phyloP scores from a whole-genome alignment of 2,888 invertebrate genomes.

The Lepidochitona cinerea region DNA sequence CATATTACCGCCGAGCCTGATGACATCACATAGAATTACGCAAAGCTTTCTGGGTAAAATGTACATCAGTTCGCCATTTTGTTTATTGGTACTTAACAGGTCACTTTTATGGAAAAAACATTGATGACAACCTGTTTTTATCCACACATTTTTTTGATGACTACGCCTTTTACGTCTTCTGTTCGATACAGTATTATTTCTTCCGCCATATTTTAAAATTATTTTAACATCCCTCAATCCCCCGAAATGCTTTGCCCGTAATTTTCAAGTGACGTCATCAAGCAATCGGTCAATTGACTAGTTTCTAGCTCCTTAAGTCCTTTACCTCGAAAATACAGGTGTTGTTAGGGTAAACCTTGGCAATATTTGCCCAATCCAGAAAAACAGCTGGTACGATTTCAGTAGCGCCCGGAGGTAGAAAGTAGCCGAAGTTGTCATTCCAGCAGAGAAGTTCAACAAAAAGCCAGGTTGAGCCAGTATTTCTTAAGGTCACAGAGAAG shows the following conservation, averaged over 20 bases:
- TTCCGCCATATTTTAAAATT: too few species aligned
- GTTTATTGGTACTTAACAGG: too few species aligned
- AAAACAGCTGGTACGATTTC: not conserved
- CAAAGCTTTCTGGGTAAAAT: too few species aligned
- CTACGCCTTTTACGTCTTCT: too few species aligned
- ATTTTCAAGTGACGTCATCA: not conserved
- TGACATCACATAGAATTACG: too few species aligned
- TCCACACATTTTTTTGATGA: too few species aligned
- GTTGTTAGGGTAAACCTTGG: not conserved
- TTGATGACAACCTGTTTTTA: too few species aligned
- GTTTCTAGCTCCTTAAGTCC: not conserved
- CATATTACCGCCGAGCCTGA: not conserved
- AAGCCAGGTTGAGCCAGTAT: not conserved
- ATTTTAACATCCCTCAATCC: too few species aligned
- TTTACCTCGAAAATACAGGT: not conserved
- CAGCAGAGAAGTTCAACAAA: not conserved
- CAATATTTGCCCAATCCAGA: not conserved
- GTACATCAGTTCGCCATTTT: too few species aligned
- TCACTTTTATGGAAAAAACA: too few species aligned
- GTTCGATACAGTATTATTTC: too few species aligned
- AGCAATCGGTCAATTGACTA: not conserved
- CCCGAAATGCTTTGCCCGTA: too few species aligned
- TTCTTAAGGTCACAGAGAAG: not conserved
- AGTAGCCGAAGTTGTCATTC: not conserved
- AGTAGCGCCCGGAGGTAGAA: not conserved